phyloP scores from a whole-genome alignment of 2,797 vertebrate species.

The Tapera naevia region DNA sequence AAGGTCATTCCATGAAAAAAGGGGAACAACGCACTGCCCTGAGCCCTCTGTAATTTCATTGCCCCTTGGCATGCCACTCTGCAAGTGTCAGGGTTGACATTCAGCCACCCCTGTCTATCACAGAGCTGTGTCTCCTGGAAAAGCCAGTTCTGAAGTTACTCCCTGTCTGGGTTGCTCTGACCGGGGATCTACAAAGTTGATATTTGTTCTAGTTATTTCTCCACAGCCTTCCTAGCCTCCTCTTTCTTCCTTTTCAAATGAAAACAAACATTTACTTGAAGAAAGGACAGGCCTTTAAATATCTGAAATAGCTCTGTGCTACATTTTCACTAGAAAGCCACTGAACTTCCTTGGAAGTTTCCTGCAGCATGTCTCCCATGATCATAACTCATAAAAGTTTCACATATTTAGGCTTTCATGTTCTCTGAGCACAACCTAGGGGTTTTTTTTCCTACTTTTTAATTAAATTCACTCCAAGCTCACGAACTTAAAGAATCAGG shows the following conservation, averaged over 20 bases:
- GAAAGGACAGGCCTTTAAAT: not conserved
- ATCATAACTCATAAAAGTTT: slow-evolving; percentile 19
- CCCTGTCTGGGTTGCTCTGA: not conserved
- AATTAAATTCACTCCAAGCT: not conserved
- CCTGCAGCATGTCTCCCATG: accelerated
- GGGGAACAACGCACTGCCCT: not conserved
- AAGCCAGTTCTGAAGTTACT: not conserved
- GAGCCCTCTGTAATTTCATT: not conserved
- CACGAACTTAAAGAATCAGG: not conserved
- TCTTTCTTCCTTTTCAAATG: not conserved
- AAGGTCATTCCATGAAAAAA: not conserved
- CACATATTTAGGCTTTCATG: not conserved
- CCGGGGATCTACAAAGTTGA: not conserved
- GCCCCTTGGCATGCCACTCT: not conserved
- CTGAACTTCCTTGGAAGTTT: not conserved
- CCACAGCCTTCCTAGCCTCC: not conserved
- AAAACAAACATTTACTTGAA: not conserved
- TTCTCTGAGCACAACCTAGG: not conserved
- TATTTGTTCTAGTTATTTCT: not conserved
- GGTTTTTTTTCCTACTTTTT: not conserved
- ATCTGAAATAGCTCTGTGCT: not conserved
- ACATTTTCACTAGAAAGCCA: not conserved
- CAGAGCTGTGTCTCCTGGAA: not conserved
- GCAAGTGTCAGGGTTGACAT: not conserved
- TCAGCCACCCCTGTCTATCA: not conserved